Conservation (phyloP, 2,113 vertebrate species). For the Paramormyrops kingsleyae region DNA sequence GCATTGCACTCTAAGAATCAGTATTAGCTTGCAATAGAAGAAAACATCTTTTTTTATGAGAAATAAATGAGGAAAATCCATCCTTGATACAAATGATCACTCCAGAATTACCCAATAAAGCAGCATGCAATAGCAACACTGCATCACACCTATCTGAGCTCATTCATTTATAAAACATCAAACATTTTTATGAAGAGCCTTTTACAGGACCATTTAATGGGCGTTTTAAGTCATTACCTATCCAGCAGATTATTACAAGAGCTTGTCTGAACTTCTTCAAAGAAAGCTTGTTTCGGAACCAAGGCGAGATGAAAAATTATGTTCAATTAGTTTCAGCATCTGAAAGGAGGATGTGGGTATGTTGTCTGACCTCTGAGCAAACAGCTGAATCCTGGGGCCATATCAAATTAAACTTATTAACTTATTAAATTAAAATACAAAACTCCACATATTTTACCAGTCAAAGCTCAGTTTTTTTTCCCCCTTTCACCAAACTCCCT, state of each 20-base stretch:
- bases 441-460: neutral
- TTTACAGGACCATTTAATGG: neutral
- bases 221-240: neutral
- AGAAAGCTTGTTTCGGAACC: neutral
- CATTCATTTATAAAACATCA: neutral
- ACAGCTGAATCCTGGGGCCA: neutral
- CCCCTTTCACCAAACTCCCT: neutral
- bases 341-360: neutral
- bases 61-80: neutral
- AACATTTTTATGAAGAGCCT: neutral
- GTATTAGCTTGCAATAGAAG: neutral
- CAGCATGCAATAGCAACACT: neutral
- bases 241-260: neutral
- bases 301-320: neutral
- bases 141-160: neutral
- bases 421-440: neutral
- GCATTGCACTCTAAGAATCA: neutral
- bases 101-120: neutral
- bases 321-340: neutral
- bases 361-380: neutral
- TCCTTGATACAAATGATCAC: neutral
- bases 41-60: neutral
- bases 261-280: neutral
- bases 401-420: neutral
- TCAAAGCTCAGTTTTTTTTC: neutral